Evolutionary conservation across 1,140 invertebrate species (phyloP), one percentile per base, ranked within the genome.

Genomic region (Ostrea denselamellosa): DNA sequence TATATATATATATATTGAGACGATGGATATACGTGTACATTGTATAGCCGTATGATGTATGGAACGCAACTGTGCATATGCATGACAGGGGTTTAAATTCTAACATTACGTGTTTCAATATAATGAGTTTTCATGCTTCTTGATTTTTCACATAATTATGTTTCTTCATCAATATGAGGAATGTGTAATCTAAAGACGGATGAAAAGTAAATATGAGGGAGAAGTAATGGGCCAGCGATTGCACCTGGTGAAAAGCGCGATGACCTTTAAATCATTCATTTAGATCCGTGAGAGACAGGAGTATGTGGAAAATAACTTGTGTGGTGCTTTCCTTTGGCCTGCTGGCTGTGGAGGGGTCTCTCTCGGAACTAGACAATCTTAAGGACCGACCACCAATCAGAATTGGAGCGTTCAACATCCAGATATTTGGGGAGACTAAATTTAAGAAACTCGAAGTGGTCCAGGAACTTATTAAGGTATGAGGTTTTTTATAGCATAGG

Each of bases 351-450:
- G 9, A 34, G 68, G 68, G 68, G 68, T 8, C 25, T 17, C 14
- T 77, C 10, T 77, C 68, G 28, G 68, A 77, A 77, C 68, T 77
- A 14, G 25, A 28, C 25, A 5, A 4, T 77, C 25, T 77, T 4
- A 25, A 34, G 68, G 68, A 77, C 25, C 68, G 28, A 28, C 83
- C 89, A 0, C 88, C 90, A 8, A 85, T 93, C 5, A 88, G 65
- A 58, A 89, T 93, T 8, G 91, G 91, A 22, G 89, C 92, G 7
- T 93, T 93, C 86, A 93, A 93, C 85, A 89, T 93, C 9, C 91
- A 90, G 68, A 82, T 92, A 9, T 92, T 93, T 87, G 92, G 92
- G 51, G 51, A 82, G 28, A 90, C 65, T 28, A 93, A 93, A 58
- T 85, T 91, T 88, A 12, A 62, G 0, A 86, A 91, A 5, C 34